Percentiles rank a stretch among this genome's conserved stretches.
Evolutionary conservation across 2,888 invertebrate genomes (phyloP).

Genomic region (Heliconius sara): DNA sequence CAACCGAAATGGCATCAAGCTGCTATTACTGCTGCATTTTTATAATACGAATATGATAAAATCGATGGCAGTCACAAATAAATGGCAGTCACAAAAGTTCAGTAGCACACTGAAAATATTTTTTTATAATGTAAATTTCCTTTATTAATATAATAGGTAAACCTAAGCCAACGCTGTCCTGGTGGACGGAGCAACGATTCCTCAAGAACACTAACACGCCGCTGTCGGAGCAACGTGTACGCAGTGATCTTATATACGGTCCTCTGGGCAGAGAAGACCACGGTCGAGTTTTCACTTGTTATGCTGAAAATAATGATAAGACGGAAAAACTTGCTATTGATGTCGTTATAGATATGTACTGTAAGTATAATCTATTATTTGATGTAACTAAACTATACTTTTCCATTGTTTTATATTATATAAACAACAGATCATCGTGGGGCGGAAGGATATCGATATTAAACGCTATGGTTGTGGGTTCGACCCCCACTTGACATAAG

Average conservation of each 20-base stretch:
- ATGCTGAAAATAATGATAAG: conserved; percentile 88
- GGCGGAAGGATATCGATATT: neutral
- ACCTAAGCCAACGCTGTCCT: conserved; percentile 86
- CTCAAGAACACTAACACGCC: conserved; percentile 85
- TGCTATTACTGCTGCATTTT: neutral
- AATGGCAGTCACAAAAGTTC: neutral
- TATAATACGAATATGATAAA: neutral
- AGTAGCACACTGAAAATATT: neutral
- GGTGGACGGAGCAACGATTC: conserved; percentile 87
- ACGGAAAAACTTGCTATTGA: conserved; percentile 87
- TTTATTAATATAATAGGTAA: conserved; percentile 77
- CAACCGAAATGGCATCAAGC: neutral
- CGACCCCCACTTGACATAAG: neutral
- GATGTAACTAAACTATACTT: neutral
- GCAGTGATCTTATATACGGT: conserved; percentile 85
- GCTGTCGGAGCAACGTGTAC: conserved; percentile 85
- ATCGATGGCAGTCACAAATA: no score
- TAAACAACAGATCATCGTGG: neutral
- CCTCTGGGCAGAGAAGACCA: conserved; percentile 86
- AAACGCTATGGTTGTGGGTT: neutral
- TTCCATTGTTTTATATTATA: neutral
- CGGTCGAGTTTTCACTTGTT: conserved; percentile 86
- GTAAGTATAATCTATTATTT: conserved; percentile 75
- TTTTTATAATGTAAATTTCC: neutral
- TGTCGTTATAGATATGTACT: conserved; percentile 87